These are phyloP conservation scores for Quadroppia sp. DNA, from an alignment of 2,888 invertebrate genomes.

Conservation along the genomic window DNA sequence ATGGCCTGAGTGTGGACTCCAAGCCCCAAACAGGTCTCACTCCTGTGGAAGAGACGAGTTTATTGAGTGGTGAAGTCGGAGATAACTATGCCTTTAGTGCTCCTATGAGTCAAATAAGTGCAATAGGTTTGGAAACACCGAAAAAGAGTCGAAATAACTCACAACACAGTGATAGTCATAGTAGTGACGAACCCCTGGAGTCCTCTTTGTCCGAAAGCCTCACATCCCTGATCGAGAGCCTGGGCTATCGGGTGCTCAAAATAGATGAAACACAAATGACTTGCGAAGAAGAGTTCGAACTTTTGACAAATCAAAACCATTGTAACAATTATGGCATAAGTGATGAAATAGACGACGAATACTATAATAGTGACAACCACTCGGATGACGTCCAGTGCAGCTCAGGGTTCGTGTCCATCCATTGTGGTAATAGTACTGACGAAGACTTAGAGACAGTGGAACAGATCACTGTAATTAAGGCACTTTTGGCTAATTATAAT, in stretches of 20 bases:
- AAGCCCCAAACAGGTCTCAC: neutral
- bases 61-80: no score
- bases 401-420: constrained; percentile 5
- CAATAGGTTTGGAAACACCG: constrained; percentile 23
- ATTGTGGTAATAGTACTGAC: neutral
- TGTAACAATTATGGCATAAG: neutral
- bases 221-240: constrained; percentile 30
- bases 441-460: constrained; percentile 7
- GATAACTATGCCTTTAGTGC: neutral
- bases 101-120: constrained; percentile 26
- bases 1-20: neutral
- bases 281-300: constrained; percentile 13
- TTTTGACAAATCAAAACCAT: neutral
- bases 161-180: neutral
- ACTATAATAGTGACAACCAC: constrained; percentile 20
- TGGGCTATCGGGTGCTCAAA: constrained; percentile 34
- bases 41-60: neutral
- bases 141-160: neutral
- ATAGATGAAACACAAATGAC: constrained; percentile 14
- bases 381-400: constrained; percentile 14
- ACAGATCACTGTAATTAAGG: constrained; percentile 2
- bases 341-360: constrained; percentile 9
- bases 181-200: neutral
- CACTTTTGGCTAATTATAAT: constrained; percentile 20
- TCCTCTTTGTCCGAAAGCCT: constrained; percentile 15